These are phyloP conservation scores for Vidua chalybeata DNA, from an alignment of 2,113 vertebrate species.

Conservation along the genomic window DNA sequence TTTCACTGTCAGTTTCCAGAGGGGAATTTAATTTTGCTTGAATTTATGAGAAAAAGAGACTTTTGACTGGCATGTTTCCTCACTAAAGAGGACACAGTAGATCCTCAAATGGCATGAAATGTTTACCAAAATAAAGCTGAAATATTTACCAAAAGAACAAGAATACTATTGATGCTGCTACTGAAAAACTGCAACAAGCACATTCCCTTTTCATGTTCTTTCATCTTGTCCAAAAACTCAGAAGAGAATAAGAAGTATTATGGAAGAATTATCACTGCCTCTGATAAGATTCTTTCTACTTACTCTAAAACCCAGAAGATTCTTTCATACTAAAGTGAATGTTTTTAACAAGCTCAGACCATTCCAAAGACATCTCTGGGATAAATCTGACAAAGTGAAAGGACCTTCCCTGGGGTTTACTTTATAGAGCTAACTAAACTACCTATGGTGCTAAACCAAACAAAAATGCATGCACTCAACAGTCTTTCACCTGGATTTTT, in stretches of 20 bases:
- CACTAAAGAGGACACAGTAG: neutral
- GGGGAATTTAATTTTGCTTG: neutral
- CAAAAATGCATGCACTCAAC: neutral
- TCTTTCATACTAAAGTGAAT: neutral
- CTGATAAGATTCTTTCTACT: neutral
- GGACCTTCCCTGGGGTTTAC: neutral
- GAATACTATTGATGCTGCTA: neutral
- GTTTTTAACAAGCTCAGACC: neutral
- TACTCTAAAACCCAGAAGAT: neutral
- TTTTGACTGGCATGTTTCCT: neutral
- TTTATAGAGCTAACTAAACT: neutral
- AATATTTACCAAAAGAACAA: neutral
- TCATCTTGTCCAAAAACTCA: neutral
- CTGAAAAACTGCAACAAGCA: neutral
- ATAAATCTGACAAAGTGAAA: neutral
- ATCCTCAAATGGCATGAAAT: neutral
- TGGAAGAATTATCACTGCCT: neutral
- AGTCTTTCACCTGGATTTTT: neutral
- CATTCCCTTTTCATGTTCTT: neutral
- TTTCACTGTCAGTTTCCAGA: neutral
- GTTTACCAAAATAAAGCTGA: slow-evolving; percentile 11
- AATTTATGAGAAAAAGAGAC: neutral
- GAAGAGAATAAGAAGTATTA: neutral
- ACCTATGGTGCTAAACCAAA: neutral
- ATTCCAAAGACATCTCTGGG: neutral